A percentile compares a stretch with the other conserved stretches of the same genome.
phyloP scores from a whole-genome alignment of 1,140 invertebrate species.

The Philotrypesis tridentata region DNA sequence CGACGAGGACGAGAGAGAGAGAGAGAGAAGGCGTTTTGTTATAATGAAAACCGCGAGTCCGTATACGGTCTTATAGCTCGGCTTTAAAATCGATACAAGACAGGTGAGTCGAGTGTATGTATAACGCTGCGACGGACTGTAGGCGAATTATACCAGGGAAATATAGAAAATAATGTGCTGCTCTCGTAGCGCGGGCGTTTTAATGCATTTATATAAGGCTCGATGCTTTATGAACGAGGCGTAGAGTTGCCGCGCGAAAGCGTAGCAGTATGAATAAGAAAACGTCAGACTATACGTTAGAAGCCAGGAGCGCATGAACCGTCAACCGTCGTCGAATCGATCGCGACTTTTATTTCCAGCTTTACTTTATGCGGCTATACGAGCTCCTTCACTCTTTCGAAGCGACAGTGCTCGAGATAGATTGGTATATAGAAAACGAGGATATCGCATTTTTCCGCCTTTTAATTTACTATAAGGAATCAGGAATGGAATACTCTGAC shows the following conservation, averaged over 20 bases:
- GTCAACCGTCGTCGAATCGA: background rate
- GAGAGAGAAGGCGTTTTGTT: background rate
- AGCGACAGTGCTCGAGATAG: background rate
- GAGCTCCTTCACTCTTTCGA: no score
- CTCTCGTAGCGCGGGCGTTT: background rate
- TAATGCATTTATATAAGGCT: background rate
- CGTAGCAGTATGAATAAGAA: background rate
- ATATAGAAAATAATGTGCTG: background rate
- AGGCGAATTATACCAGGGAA: background rate
- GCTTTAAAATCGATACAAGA: background rate
- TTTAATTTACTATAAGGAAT: no score
- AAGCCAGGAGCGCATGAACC: slow-evolving; percentile 21
- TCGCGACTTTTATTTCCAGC: background rate
- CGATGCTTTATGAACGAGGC: background rate
- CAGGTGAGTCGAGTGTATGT: background rate
- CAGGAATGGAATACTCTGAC: no score
- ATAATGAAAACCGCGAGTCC: background rate
- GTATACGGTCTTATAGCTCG: background rate
- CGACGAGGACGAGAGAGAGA: background rate
- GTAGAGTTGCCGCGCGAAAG: background rate
- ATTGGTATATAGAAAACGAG: no score
- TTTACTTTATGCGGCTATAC: no score
- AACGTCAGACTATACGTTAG: slow-evolving; percentile 17
- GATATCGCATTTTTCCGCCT: no score
- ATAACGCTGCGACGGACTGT: background rate